Evolutionary conservation across 2,888 invertebrate genomes (phyloP), one percentile per base, ranked within the genome.

Genomic region (Protodeltote pygarga): DNA sequence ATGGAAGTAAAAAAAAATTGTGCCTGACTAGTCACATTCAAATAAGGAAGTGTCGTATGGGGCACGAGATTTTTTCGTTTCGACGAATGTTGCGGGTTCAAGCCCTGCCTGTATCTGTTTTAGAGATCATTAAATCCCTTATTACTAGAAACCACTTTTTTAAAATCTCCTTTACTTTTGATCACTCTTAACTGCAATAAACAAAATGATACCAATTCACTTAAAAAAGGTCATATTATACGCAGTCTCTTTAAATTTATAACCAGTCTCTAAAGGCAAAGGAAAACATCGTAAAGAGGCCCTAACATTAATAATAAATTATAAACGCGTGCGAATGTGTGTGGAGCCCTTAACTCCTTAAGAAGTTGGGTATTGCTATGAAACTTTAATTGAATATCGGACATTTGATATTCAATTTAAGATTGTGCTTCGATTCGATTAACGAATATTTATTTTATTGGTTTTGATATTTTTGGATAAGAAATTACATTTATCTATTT

Each of bases 221-320:
- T 62, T 57, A 45, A 23, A 62, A 50, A 40, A 54, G 63, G 55
- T 53, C 60, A 19, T 58, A 25, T 17, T 37, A 44, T 37, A 38
- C 53, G 42, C 40, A 46, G 21, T 32, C 31, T 21, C 24, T 54
- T 54, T 45, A 39, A 54, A 62, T 55, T 53, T 62, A 58, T 47
- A 28, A 24, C 57, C 25, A 6, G 33, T 38, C 55, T 20, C 31
- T 9, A 34, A 31, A 47, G 13, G 0, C 15, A 8, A 21, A 19
- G 29, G 19, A 24, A 44, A 34, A 62, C 38, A 47, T 38, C 41
- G 29, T 47, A 47, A 42, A 34, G 10, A 51, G 24, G 27, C 33
- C 48, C 24, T 9, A 17, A 47, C 29, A 47, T 55, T 38, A 63
- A 63, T 58, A 63, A 47, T 58, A 63, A 35, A 63, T 63, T 35